Evolutionary conservation across 2,888 invertebrate genomes (phyloP), one percentile per base, ranked within the genome.

Genomic region (Drosophila phalerata): DNA sequence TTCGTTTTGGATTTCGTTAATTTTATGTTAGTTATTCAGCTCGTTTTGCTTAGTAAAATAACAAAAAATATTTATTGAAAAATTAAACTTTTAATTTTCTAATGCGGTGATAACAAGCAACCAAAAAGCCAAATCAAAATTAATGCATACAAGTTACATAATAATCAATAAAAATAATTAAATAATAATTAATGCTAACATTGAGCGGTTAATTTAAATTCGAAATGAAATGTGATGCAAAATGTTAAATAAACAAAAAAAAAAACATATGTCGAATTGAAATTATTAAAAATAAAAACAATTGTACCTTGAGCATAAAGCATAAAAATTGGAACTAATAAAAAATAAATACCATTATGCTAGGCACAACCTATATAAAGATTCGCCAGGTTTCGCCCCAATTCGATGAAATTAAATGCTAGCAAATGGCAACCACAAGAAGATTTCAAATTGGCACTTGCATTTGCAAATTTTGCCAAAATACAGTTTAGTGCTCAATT

Each of bases 401-500:
- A 80, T 63, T 81, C 47, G 52, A 69, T 80, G 38, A 63, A 74
- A 69, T 80, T 34, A 63, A 74, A 69, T 58, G 62, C 49, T 34
- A 60, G 74, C 70, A 70, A 71, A 73, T 38, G 53, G 70, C 64
- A 72, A 71, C 63, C 52, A 76, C 64, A 32, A 69, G 64, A 43
- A 57, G 1, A 72, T 66, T 72, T 79, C 62, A 48, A 70, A 75
- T 81, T 88, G 84, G 89, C 85, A 76, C 48, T 65, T 73, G 84
- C 77, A 66, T 82, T 87, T 89, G 88, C 89, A 85, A 79, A 82
- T 89, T 86, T 86, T 86, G 85, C 85, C 85, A 86, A 86, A 86
- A 86, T 86, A 72, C 89, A 89, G 85, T 88, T 81, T 64, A 76
- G 56, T 74, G 82, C 82, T 72, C 63, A 73, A 65, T 61, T 58